phyloP scores from a whole-genome alignment of 2,888 invertebrate species.

The Netelia fuscicornis region DNA sequence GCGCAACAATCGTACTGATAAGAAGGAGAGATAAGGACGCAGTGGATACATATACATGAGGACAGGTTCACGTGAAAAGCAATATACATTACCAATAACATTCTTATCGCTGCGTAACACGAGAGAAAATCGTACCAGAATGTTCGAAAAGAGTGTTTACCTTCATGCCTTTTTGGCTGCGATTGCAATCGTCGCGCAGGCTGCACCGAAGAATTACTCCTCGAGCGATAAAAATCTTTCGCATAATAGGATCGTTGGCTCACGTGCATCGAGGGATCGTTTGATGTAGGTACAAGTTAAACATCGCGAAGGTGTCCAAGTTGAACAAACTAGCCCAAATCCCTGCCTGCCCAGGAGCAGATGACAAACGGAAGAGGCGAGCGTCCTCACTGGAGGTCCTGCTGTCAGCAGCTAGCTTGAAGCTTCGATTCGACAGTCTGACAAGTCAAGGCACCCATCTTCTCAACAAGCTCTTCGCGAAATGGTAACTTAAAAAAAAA shows the following conservation, averaged over 20 bases:
- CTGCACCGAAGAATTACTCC: constrained; percentile 35
- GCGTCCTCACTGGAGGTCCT: constrained; percentile 83
- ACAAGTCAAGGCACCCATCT: constrained; percentile 84
- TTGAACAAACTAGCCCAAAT: constrained; percentile 82
- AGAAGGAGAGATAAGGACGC: not conserved
- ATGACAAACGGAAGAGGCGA: constrained; percentile 84
- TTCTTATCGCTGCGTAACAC: not conserved
- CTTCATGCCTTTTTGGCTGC: constrained; percentile 44
- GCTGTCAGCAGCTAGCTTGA: constrained; percentile 76
- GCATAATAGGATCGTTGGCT: constrained; percentile 75
- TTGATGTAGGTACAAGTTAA: constrained; percentile 67
- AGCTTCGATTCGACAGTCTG: constrained; percentile 84
- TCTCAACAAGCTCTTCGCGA: constrained; percentile 83
- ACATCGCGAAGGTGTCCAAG: constrained; percentile 75
- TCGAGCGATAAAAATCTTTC: constrained; percentile 65
- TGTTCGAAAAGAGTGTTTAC: constrained; percentile 57
- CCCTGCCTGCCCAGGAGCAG: constrained; percentile 82
- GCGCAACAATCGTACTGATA: not conserved
- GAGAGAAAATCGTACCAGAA: not conserved
- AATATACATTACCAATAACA: not conserved
- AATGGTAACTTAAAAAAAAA: not conserved
- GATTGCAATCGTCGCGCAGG: constrained; percentile 35
- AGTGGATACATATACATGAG: not conserved
- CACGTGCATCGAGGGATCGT: constrained; percentile 73
- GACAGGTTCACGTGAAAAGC: not conserved